Evolutionary conservation across 2,888 invertebrate genomes (phyloP), one percentile per base, ranked within the genome.

Genomic region (Gibbula magus): DNA sequence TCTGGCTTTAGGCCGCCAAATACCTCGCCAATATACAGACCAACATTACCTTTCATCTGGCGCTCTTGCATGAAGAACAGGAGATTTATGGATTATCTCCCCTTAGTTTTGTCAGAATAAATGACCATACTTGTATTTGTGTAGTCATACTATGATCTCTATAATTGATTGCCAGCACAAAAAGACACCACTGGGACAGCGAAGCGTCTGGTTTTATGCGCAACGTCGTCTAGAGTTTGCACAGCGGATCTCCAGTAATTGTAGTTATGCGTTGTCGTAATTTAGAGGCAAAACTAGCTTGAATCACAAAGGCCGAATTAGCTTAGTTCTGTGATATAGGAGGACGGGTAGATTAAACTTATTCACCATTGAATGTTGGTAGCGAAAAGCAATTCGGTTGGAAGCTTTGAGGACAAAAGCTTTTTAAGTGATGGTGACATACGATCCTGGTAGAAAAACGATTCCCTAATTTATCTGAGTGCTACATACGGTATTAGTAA

Each of bases 161-260:
- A 13, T 29, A 61, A 61, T 61, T 61, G 61, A 61, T 61, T 61
- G 61, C 61, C 25, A 61, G 29, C 61, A n/a, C 61, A 61, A 61
- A 61, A 56, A 61, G 29, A 61, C 61, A 13, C 29, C 61, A 13
- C 45, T 45, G 45, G 45, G 45, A 45, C 45, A 45, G 13, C 45
- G 45, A 45, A 45, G 45, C 45, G 45, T 10, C 45, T 45, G 45
- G 45, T 5, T 45, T 45, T 45, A 45, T 45, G 45, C 45, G 25
- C 61, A 61, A 61, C 61, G 61, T 61, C 29, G 61, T 61, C 29
- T 61, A 61, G 25, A 25, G 22, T 18, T 10, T 22, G 61, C 4
- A n/a, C 25, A 29, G 25, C 29, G 29, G 61, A 61, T 61, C 61
- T n/a, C 29, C 29, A 29, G 16, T 61, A 61, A 61, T 61, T 29